Evolutionary conservation across 2,888 invertebrate genomes (phyloP), one percentile per base, ranked within the genome.

Genomic region (Drosophila colorata): DNA sequence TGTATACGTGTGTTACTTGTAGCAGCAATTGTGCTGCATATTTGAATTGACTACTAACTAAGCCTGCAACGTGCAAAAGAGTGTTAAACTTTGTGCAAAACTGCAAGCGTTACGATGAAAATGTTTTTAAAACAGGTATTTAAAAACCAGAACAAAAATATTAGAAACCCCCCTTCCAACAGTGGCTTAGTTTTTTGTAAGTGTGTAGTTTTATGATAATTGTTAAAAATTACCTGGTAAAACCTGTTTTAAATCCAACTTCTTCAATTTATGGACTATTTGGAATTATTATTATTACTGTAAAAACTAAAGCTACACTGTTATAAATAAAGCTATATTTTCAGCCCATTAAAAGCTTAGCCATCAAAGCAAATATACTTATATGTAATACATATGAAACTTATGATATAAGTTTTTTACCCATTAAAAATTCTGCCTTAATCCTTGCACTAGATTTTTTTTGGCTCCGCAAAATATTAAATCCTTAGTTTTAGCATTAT

Each of bases 121-220:
- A 75, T 71, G 56, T 75, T 71, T 67, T 9, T 71, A 31, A 71
- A 66, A 57, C 55, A 74, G 75, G 74, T 74, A 65, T 52, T 25
- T 7, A 7, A 23, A 51, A 38, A 8, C 7, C 2, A 2, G 2
- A 1, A 14, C 33, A 23, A 5, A 18, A 6, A 23, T 28, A 20
- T 33, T 13, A 16, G 11, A 3, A 1, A 0, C 23, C 13, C 23
- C 5, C 8, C 9, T 13, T 1, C 25, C 14, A 25, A 4, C 3
- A 8, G 8, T 14, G 14, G 1, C 1, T 7, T 16, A 9, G 28
- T 20, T 6, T 6, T n/a, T 44, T 33, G 38, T 28, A 16, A 25
- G 28, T 48, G 20, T 47, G 47, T 31, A 37, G 41, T 28, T 8
- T 14, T 37, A 37, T 2, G 14, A 37, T 37, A 37, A 8, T 14